Evolutionary conservation across 30 jellyfish, hydroid and myxozoan genomes (phyloP), one percentile per base, ranked within the genome.

Genomic region (Chironex yamaguchii): DNA sequence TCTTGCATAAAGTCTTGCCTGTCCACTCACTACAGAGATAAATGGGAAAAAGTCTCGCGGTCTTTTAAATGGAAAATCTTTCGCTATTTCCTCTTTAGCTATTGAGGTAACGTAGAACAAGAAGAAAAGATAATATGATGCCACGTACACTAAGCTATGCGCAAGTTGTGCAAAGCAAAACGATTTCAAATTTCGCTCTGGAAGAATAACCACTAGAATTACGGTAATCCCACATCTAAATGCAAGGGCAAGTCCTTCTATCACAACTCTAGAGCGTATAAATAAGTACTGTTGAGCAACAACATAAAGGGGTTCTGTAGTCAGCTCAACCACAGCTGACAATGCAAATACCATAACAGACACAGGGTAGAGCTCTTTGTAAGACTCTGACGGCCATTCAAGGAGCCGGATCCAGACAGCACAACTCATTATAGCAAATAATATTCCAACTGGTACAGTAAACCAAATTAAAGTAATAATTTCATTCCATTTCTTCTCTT

Each of bases 281-380:
- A 81, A 94, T 0, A 54, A 82, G 36, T 35, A 66, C 52, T 71
- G 85, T 66, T 94, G 99, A 2, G 91, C 96, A 34, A 89, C 54
- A 12, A 94, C 73, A 97, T 97, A 94, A 1, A 89, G 70, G 1
- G 99, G 97, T 53, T 94, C 99, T 3, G 79, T 90, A 20, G 64
- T 4, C 29, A 94, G 75, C 67, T 94, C 99, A 53, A 27, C 42
- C 20, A 71, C 30, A 13, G 89, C 94, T 4, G 94, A 68, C 0
- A 85, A 1, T 2, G 89, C 91, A 78, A 89, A 73, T 32, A 78
- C 27, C 71, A 71, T 49, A 50, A 71, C 87, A 51, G 97, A 81
- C 4, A 32, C 36, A 36, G 86, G 82, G 76, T 94, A 94, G 34
- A 50, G 68, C 20, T 0, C 54, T 1, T 51, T 50, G 23, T 68